A percentile compares a stretch with the other conserved stretches of the same genome.
These are phyloP conservation scores for Pseudomyrmex gracilis DNA, from an alignment of 1,140 invertebrate species.

Conservation along the genomic window DNA sequence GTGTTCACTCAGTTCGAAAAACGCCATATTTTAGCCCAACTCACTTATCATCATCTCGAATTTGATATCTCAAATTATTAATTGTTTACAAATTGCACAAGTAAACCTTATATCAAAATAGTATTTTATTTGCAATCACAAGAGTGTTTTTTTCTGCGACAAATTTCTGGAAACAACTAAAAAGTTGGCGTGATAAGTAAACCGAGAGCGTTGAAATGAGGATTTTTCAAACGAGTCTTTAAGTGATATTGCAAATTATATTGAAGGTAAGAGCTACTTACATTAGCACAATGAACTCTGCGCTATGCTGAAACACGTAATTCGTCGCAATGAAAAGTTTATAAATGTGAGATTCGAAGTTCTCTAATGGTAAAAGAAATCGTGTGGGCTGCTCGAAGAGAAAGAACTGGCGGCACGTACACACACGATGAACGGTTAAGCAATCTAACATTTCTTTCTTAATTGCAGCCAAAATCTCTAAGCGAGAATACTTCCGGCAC, in stretches of 20 bases:
- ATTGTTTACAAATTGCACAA: constrained; percentile 66
- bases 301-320: too few species aligned
- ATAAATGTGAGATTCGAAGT: too few species aligned
- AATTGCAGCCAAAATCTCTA: too few species aligned
- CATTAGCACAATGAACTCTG: constrained; percentile 12
- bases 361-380: too few species aligned
- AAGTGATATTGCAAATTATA: constrained; percentile 63
- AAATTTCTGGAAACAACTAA: constrained; percentile 58
- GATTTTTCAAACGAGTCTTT: constrained; percentile 42
- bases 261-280: constrained; percentile 66
- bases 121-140: constrained; percentile 65
- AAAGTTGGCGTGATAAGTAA: constrained; percentile 63
- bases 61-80: constrained; percentile 55
- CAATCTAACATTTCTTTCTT: too few species aligned
- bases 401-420: too few species aligned
- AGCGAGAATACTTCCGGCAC: too few species aligned
- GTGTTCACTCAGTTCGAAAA: constrained; percentile 32
- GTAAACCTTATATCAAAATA: constrained; percentile 68
- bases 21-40: constrained; percentile 1
- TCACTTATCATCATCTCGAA: constrained; percentile 14
- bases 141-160: constrained; percentile 66
- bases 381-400: too few species aligned
- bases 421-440: too few species aligned
- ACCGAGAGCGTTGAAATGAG: constrained; percentile 46
- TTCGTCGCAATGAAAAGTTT: too few species aligned